Conservation (phyloP, 2,113 vertebrate genomes). For the Tapirus terrestris region DNA sequence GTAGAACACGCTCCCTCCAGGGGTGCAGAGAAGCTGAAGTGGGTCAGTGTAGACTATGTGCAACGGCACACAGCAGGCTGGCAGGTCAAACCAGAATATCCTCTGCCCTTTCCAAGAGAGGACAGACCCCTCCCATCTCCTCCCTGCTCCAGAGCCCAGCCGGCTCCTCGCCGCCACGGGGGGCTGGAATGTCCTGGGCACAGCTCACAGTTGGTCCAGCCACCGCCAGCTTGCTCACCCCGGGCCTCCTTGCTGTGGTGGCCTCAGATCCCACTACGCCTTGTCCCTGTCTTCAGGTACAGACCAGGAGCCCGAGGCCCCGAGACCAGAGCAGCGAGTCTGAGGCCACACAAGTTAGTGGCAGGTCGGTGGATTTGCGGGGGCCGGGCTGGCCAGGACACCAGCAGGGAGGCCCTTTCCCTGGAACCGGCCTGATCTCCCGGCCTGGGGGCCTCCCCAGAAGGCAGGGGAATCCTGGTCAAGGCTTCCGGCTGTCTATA, state of each 20-base stretch:
- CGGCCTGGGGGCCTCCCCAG: not conserved
- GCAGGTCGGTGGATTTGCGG: not conserved
- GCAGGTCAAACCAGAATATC: not conserved
- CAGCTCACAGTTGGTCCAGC: not conserved
- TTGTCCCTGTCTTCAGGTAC: not conserved
- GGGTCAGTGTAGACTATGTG: not conserved
- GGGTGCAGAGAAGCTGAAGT: not conserved
- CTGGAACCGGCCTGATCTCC: slow-evolving; percentile 16
- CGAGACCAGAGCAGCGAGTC: not conserved
- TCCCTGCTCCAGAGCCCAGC: accelerated
- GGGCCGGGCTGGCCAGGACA: not conserved
- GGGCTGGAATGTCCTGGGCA: not conserved
- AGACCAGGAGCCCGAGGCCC: not conserved
- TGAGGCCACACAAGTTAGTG: not conserved
- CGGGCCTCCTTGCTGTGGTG: not conserved
- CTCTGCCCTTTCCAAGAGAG: not conserved
- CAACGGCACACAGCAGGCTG: not conserved
- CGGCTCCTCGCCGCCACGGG: not conserved
- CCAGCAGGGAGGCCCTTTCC: not conserved
- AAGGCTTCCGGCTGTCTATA: slow-evolving; percentile 41
- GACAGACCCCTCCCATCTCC: not conserved
- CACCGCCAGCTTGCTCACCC: not conserved
- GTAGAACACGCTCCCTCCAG: accelerated
- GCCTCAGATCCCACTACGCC: not conserved
- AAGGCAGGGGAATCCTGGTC: slow-evolving; percentile 40